A percentile compares a stretch with the other conserved stretches of the same genome.
phyloP scores from a whole-genome alignment of 2,113 vertebrate species.

The Chaenogobius annularis region DNA sequence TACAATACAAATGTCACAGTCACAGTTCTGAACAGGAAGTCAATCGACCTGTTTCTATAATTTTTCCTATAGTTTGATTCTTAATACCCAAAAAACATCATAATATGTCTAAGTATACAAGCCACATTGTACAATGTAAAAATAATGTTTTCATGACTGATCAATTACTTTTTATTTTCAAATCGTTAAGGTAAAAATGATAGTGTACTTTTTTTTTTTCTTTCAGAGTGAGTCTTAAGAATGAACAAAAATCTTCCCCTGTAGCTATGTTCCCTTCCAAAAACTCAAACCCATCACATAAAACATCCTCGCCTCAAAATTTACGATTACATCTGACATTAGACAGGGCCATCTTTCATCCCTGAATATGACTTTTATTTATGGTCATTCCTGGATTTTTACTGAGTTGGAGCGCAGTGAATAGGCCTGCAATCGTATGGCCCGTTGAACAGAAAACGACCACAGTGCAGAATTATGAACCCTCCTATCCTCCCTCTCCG shows the following conservation, averaged over 20 bases:
- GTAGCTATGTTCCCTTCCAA: constrained; percentile 15
- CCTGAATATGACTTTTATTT: constrained; percentile 35
- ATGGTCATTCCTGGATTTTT: constrained; percentile 43
- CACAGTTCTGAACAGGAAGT: too few relatives aligned
- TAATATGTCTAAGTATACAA: too few relatives aligned
- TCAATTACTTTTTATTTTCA: background rate
- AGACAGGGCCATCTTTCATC: constrained; percentile 8
- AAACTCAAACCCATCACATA: constrained; percentile 19
- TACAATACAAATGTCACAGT: too few relatives aligned
- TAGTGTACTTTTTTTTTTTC: background rate
- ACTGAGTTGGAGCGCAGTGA: constrained; percentile 39
- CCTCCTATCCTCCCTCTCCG: constrained; percentile 24
- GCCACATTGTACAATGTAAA: background rate
- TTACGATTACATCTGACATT: constrained; percentile 21
- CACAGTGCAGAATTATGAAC: constrained; percentile 34
- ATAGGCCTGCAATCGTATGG: constrained; percentile 3
- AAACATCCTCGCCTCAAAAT: constrained; percentile 30
- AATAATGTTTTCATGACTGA: background rate
- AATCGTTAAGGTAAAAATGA: background rate
- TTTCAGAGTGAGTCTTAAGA: constrained; percentile 10
- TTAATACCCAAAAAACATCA: too few relatives aligned
- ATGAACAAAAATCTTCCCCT: constrained; percentile 11
- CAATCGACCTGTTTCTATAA: too few relatives aligned
- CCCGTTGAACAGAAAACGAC: constrained; percentile 31
- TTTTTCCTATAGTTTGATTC: too few relatives aligned